A percentile compares a stretch with the other conserved stretches of the same genome.
phyloP scores from a whole-genome alignment of 1,140 invertebrate species.

The Rhynchophorus ferrugineus region DNA sequence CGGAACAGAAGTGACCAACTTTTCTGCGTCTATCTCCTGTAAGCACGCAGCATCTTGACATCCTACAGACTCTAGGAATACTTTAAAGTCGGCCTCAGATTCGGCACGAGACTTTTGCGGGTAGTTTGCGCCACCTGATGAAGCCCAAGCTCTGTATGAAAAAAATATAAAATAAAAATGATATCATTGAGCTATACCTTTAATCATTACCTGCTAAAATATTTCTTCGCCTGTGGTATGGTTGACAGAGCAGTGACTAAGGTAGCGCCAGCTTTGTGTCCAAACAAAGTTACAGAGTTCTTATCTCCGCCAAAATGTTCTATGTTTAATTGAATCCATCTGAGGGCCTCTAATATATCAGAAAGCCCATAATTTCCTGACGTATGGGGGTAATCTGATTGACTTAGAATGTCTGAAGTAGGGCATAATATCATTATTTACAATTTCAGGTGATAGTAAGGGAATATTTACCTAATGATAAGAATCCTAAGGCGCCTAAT shows the following conservation, averaged over 20 bases:
- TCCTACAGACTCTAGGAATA: constrained; percentile 49
- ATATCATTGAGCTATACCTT: too few species aligned
- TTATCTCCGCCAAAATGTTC: constrained; percentile 75
- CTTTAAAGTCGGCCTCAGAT: constrained; percentile 52
- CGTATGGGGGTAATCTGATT: constrained; percentile 59
- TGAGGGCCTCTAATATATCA: constrained; percentile 67
- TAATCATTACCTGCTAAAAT: constrained; percentile 51
- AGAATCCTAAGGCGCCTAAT: constrained; percentile 69
- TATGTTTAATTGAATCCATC: constrained; percentile 76
- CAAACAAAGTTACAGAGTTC: constrained; percentile 67
- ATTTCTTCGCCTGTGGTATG: constrained; percentile 47
- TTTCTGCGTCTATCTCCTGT: constrained; percentile 49
- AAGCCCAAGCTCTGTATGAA: constrained; percentile 61
- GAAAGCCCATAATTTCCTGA: constrained; percentile 83
- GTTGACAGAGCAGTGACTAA: constrained; percentile 62
- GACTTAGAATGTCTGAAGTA: constrained; percentile 54
- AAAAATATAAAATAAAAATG: too few species aligned
- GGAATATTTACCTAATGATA: constrained; percentile 44
- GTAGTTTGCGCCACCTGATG: constrained; percentile 61
- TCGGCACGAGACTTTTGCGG: constrained; percentile 53
- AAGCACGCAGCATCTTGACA: constrained; percentile 53
- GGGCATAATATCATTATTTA: background rate
- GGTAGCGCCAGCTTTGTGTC: constrained; percentile 69
- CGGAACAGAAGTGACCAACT: constrained; percentile 58
- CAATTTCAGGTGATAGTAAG: background rate